Evolutionary conservation across 2,888 invertebrate species (phyloP).

Genomic region (Drosophila infuscata): DNA sequence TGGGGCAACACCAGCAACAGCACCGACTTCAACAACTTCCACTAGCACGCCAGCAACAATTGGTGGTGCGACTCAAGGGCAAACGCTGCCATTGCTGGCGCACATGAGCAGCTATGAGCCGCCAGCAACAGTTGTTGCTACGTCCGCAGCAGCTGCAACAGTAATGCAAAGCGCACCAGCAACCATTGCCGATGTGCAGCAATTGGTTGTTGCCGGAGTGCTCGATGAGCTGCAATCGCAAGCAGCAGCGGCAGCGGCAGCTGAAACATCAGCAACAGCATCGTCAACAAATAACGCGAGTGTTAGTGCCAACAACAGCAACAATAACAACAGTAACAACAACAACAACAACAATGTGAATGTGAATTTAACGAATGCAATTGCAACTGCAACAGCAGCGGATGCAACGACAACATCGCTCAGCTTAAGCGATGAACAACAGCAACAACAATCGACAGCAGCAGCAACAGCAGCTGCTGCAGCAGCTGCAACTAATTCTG

Average conservation of each 20-base stretch:
- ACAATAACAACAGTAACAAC: constrained; percentile 25
- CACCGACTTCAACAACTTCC: constrained; percentile 80
- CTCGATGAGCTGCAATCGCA: constrained; percentile 51
- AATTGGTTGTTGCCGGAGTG: constrained; percentile 52
- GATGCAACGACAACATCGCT: constrained; percentile 66
- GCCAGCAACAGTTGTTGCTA: constrained; percentile 26
- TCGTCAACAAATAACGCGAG: constrained; percentile 77
- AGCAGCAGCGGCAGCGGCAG: constrained; percentile 47
- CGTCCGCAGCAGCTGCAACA: constrained; percentile 49
- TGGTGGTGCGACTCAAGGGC: constrained; percentile 60
- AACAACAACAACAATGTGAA: constrained; percentile 71
- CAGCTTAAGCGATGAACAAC: constrained; percentile 51
- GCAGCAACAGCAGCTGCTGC: constrained; percentile 34
- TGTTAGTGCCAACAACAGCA: constrained; percentile 80
- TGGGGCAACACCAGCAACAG: constrained; percentile 60
- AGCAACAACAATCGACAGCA: constrained; percentile 51
- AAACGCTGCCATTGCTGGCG: constrained; percentile 81
- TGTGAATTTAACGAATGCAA: constrained; percentile 52
- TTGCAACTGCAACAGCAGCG: constrained; percentile 49
- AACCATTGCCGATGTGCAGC: constrained; percentile 81
- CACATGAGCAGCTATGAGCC: constrained; percentile 75
- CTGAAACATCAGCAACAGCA: constrained; percentile 29
- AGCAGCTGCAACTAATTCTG: constrained; percentile 23
- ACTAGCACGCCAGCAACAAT: constrained; percentile 55
- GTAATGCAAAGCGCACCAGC: constrained; percentile 79